phyloP scores from a whole-genome alignment of 2,888 invertebrate species.

The Acleris laterana region DNA sequence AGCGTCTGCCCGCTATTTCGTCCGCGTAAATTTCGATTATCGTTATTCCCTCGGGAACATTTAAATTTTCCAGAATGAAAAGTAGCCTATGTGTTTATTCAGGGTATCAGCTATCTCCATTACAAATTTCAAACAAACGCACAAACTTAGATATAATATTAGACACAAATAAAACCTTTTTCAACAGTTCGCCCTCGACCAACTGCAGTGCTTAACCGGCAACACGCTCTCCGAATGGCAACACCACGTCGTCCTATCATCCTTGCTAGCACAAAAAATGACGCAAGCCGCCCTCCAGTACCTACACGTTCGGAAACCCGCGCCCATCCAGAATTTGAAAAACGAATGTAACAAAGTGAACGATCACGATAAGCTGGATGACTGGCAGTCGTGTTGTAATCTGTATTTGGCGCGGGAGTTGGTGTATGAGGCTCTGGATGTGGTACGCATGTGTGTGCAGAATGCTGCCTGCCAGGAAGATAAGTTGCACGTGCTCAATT shows the following conservation, averaged over 20 bases:
- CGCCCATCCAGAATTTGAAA: conserved; percentile 80
- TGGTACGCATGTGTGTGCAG: conserved; percentile 83
- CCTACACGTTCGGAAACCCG: conserved; percentile 84
- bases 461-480: conserved; percentile 60
- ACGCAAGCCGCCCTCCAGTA: conserved; percentile 89
- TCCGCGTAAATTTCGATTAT: too few species aligned
- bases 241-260: conserved; percentile 87
- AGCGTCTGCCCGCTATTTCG: too few species aligned
- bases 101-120: too few species aligned
- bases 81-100: too few species aligned
- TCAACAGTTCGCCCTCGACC: conserved; percentile 85
- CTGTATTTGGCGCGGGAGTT: conserved; percentile 86
- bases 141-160: too few species aligned
- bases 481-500: conserved; percentile 79
- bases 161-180: conserved; percentile 6
- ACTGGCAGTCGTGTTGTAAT: conserved; percentile 83
- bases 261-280: conserved; percentile 87
- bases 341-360: conserved; percentile 48
- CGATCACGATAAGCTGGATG: conserved; percentile 71
- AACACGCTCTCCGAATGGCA: conserved; percentile 88
- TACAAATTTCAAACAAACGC: too few species aligned
- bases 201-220: conserved; percentile 86
- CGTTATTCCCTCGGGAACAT: too few species aligned
- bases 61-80: too few species aligned
- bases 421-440: conserved; percentile 87